These are phyloP conservation scores for Ciconia nigra DNA, from an alignment of 2,797 vertebrate species.

Conservation along the genomic window DNA sequence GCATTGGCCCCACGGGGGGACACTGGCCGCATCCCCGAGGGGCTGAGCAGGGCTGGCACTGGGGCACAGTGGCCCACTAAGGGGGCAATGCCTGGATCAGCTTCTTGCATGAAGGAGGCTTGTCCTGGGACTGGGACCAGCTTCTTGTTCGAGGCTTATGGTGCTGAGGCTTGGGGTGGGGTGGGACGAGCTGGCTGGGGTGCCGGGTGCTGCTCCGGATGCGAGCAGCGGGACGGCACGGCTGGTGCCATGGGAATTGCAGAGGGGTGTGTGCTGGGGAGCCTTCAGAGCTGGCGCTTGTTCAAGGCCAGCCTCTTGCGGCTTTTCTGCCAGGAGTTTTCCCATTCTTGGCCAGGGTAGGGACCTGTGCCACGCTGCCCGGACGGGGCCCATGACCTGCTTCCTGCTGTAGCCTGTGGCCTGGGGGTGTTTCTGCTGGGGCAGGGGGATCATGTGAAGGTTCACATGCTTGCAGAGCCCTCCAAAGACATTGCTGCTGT, in stretches of 20 bases:
- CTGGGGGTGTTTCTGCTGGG: background rate
- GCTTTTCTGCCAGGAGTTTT: background rate
- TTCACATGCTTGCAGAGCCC: background rate
- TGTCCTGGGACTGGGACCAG: background rate
- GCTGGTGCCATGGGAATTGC: background rate
- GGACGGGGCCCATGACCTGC: accelerated
- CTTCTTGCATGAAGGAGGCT: background rate
- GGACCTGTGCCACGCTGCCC: background rate
- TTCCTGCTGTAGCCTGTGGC: background rate
- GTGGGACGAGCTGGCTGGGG: background rate
- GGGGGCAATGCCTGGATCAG: background rate
- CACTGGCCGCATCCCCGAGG: accelerated
- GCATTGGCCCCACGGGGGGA: accelerated
- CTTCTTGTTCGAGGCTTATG: background rate
- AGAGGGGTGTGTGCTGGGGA: accelerated
- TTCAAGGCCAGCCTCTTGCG: background rate
- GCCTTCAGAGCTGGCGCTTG: accelerated
- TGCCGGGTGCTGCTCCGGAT: background rate
- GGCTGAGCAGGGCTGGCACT: background rate
- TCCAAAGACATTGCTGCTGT: background rate
- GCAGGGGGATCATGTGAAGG: too few species aligned
- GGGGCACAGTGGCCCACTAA: too few species aligned
- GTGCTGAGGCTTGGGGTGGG: background rate
- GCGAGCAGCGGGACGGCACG: accelerated
- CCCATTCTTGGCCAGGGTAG: background rate